Base-by-base conservation (phyloP, 2,888 invertebrate genomes). In the Myopa testacea region DNA sequence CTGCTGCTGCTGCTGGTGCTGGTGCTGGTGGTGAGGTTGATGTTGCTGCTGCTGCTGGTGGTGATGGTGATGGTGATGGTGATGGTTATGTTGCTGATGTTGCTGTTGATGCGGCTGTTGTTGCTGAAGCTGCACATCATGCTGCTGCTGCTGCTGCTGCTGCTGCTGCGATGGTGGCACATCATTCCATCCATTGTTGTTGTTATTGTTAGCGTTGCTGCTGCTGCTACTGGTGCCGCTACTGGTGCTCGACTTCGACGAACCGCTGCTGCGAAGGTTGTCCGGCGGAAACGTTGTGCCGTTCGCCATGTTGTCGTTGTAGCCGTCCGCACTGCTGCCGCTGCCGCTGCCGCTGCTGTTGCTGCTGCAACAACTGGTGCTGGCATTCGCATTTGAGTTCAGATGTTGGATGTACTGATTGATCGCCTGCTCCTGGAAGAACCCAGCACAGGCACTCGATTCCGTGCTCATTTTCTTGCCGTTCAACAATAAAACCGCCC, bases 371-470 rank as follows among this genome's bases (percentile, higher is more conserved):
- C 26, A 26, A 26, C 80, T 45, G 80, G 82, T 4, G 82, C 81
- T 1, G 83, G 84, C 6, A 84, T 85, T 0, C 40, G 85, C 83
- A 37, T 85, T 85, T 8, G 87, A 85, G 78, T 87, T 88, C 50
- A 87, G 82, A 12, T 87, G 87, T 75, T 87, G 88, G 73, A 88
- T 87, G 78, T 88, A 88, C 80, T 88, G 87, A 81, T 86, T 86
- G 73, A 89, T 78, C 14, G 78, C 84, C 71, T 87, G 87, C 80
- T 89, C 88, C 81, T 86, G 86, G 77, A 86, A 89, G 83, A 87
- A 89, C 75, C 86, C 85, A 79, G 83, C 84, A 79, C 87, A 88
- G n/a, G 87, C 82, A 16, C 79, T 75, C 71, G 84, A 77, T 38
- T 84, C 84, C 45, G 45, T 16, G 69, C 75, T 69, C 75, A 75